These are phyloP conservation scores for Fistularia commersonii DNA, from an alignment of 2,797 vertebrate genomes.

Conservation along the genomic window DNA sequence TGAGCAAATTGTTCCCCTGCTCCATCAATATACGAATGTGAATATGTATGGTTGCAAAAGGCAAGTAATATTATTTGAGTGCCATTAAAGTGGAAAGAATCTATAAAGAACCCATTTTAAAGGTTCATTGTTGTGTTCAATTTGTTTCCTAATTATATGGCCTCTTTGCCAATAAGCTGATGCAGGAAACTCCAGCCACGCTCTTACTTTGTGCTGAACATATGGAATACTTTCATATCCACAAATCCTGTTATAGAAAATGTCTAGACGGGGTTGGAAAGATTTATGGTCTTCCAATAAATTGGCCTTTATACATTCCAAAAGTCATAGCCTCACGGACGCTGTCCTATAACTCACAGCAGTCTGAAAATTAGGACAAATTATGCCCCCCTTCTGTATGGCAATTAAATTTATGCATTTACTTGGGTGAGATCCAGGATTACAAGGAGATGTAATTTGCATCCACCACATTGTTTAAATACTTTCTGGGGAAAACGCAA, in stretches of 20 bases:
- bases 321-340: constrained; percentile 50
- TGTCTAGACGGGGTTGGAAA: constrained; percentile 31
- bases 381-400: constrained; percentile 37
- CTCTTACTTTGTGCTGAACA: constrained; percentile 41
- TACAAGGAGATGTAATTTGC: constrained; percentile 41
- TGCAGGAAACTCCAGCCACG: constrained; percentile 26
- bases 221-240: constrained; percentile 30
- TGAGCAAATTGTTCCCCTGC: too few relatives aligned
- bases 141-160: constrained; percentile 34
- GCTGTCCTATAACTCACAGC: constrained; percentile 47
- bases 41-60: too few relatives aligned
- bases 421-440: constrained; percentile 52
- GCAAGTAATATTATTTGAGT: too few relatives aligned
- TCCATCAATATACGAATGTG: too few relatives aligned
- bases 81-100: background rate
- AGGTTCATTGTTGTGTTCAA: constrained; percentile 2
- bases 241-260: constrained; percentile 37
- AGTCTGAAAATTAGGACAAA: constrained; percentile 52
- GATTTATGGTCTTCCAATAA: constrained; percentile 57
- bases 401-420: constrained; percentile 67
- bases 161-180: constrained; percentile 20
- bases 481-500: background rate
- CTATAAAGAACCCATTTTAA: background rate
- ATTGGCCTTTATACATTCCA: constrained; percentile 55
- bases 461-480: constrained; percentile 24